Evolutionary conservation across 2,888 invertebrate genomes (phyloP).

Genomic region (Troglohyphantes excavatus): DNA sequence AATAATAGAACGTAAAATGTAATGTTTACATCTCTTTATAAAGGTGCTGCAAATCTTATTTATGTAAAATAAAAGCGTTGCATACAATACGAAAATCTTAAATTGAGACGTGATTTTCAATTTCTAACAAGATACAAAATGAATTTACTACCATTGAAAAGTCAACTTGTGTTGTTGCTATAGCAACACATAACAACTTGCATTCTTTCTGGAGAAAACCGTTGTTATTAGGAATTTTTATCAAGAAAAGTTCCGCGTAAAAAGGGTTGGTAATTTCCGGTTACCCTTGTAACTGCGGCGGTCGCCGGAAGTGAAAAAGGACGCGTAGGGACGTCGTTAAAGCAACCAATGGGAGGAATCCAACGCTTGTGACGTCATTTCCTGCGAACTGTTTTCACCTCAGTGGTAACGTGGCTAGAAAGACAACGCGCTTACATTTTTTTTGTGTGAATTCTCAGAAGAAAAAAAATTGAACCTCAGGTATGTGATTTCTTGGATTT

Average conservation of each 20-base stretch:
- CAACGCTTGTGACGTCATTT: constrained; percentile 38
- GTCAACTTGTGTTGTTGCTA: constrained; percentile 38
- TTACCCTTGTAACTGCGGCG: constrained; percentile 37
- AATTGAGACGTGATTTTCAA: too few species aligned
- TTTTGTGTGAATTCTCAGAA: too few species aligned
- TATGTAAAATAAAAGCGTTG: too few species aligned
- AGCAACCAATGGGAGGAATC: constrained; percentile 36
- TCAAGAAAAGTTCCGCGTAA: constrained; percentile 26
- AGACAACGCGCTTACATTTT: too few species aligned
- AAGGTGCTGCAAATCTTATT: too few species aligned
- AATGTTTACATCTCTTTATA: too few species aligned
- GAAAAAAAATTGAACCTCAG: too few species aligned
- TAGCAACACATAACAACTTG: constrained; percentile 18
- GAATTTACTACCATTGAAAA: background rate
- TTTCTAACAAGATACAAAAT: too few species aligned
- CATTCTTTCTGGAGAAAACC: background rate
- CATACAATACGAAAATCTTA: too few species aligned
- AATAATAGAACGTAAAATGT: too few species aligned
- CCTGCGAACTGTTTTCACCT: constrained; percentile 26
- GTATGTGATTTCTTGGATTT: too few species aligned
- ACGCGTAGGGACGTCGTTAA: constrained; percentile 50
- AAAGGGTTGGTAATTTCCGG: constrained; percentile 67
- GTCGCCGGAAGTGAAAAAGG: constrained; percentile 56
- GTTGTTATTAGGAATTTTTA: constrained; percentile 60
- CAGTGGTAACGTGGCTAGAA: too few species aligned